Base-by-base conservation (phyloP, 2,797 vertebrate species). In the Chelon auratus region DNA sequence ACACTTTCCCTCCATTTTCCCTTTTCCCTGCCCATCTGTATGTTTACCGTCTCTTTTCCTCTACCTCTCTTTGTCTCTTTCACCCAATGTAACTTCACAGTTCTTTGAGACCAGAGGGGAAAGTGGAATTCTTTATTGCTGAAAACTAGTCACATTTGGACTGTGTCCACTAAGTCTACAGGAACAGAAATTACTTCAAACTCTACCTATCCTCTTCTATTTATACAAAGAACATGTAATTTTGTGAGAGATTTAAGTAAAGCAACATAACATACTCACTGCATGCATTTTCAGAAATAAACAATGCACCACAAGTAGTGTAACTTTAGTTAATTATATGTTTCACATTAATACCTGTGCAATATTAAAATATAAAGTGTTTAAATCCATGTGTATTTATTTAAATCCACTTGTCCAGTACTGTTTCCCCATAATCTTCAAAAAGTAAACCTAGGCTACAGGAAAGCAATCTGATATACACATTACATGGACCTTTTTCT, bases 1-100 rank as follows among this genome's bases (percentile, higher is more conserved):
- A 92, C 86, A 84, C 83, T 92, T 88, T 90, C 70, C 66, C 57
- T 82, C 72, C 58, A 14, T 77, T 84, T 88, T 84, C 60, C 70
- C 66, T 72, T 81, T 60, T 59, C 52, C 51, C 53, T 60, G n/a
- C 82, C 78, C 74, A 79, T 88, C 82, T 86, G 71, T 88, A 78
- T 82, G 81, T 86, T 74, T 77, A 71, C 61, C 58, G 67, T 48
- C 43, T 75, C 18, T 68, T 74, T 84, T 63, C 53, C 59, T 71
- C 40, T 57, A 70, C 72, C 73, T 68, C 57, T 54, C 68, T 73
- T 62, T 67, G 59, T 80, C 30, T 80, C 62, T 69, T 80, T 82
- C 51, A 80, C 74, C 72, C 71, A 60, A 26, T 54, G 42, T 70
- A 75, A 89, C 81, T 83, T 81, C 55, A 73, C 50, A 83, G 55